Evolutionary conservation across 2,888 invertebrate species (phyloP), one percentile per base, ranked within the genome.

Genomic region (Ptycholaimellus sp.): DNA sequence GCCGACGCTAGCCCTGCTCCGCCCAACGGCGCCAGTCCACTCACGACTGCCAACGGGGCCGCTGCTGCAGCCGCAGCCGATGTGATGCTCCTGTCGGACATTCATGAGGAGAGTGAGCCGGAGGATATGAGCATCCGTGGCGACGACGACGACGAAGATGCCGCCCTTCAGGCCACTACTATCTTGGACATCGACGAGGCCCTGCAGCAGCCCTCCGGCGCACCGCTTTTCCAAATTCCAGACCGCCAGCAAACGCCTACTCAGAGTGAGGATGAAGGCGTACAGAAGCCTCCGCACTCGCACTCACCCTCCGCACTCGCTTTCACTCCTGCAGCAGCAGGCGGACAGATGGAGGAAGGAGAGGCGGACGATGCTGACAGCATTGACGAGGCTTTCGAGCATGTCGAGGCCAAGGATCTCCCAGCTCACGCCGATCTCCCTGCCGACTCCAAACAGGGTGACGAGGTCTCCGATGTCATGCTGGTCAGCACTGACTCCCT

Each of bases 111-210:
- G 38, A 47, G 47, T 13, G 55, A 55, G 39, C 48, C 49, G 2
- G 55, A 55, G 32, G 54, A 54, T 30, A 56, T 56, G 53, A 54
- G 54, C 38, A 46, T 45, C 9, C 44, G 49, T 1, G 55, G 49
- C 14, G 53, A 53, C 31, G 53, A 54, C 25, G 55, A 55, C 30
- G 50, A 47, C 6, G 45, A 39, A 7, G 23, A 37, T 6, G 13
- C 28, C 9, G 39, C 37, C 22, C 36, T 36, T 31, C 36, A 6
- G 40, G 42, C 14, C 31, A 35, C 17, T 29, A 41, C 19, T 42
- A 44, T 36, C 9, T 44, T 19, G 39, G 40, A 30, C 39, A 41
- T 19, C 31, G 41, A 14, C 48, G 45, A 22, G 41, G 44, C 13
- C 40, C 43, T 29, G 45, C 45, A 9, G 43, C 44, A 20, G 45